Conservation (phyloP, 2,113 vertebrate species). For the Eudorcas thomsonii region DNA sequence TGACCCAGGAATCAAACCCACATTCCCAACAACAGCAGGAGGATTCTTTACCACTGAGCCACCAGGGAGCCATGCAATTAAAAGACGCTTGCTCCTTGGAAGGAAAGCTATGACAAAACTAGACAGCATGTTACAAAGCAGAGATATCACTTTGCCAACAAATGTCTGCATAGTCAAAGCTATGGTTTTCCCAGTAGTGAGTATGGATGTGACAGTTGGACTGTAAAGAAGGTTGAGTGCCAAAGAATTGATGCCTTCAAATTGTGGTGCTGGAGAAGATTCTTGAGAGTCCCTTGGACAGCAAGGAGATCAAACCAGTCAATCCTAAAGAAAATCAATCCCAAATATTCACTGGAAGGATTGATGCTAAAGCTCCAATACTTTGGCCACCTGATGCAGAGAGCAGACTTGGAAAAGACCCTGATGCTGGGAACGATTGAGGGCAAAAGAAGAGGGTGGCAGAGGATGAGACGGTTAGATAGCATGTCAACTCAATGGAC, state of each 20-base stretch:
- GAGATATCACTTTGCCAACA: background rate
- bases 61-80: background rate
- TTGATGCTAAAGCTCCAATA: background rate
- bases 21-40: background rate
- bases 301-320: background rate
- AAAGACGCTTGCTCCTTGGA: background rate
- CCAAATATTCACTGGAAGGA: background rate
- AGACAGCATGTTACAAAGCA: background rate
- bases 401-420: background rate
- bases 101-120: background rate
- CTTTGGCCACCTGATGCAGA: background rate
- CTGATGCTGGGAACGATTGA: background rate
- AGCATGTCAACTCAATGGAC: background rate
- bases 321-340: background rate
- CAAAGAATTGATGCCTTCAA: background rate
- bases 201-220: background rate
- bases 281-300: background rate
- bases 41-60: background rate
- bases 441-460: background rate
- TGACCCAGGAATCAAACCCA: background rate
- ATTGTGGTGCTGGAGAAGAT: background rate
- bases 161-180: background rate
- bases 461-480: background rate
- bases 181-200: background rate
- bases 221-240: background rate